phyloP scores from a whole-genome alignment of 2,797 vertebrate species.

The Pogoniulus pusillus region DNA sequence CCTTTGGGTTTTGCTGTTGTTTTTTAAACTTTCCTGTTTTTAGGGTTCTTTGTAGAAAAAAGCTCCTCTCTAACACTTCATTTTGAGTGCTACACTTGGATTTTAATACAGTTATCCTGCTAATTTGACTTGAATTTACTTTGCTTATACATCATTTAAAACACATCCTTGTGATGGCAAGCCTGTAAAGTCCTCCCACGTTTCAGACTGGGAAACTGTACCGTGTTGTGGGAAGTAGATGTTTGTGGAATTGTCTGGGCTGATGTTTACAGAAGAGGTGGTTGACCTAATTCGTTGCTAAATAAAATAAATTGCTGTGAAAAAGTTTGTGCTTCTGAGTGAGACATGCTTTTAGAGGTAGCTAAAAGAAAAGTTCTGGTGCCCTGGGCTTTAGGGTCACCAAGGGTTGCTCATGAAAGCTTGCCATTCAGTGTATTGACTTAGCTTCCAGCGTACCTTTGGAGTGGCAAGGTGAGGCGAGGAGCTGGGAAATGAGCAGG shows the following conservation, averaged over 20 bases:
- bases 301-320: background rate
- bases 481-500: background rate
- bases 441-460: background rate
- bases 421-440: background rate
- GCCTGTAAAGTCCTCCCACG: background rate
- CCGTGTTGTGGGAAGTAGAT: background rate
- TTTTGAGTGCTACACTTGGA: background rate
- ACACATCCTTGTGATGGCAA: background rate
- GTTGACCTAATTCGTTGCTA: background rate
- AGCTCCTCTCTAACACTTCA: background rate
- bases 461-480: background rate
- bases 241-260: background rate
- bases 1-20: background rate
- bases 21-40: background rate
- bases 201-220: background rate
- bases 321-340: background rate
- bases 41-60: background rate
- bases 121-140: background rate
- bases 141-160: background rate
- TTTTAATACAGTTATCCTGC: background rate
- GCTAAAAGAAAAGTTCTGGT: background rate
- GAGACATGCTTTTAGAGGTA: background rate
- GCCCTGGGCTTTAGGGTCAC: background rate
- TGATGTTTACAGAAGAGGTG: background rate
- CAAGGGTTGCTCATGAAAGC: background rate